Evolutionary conservation across 2,113 vertebrate genomes (phyloP).

Genomic region (Pagrus major): DNA sequence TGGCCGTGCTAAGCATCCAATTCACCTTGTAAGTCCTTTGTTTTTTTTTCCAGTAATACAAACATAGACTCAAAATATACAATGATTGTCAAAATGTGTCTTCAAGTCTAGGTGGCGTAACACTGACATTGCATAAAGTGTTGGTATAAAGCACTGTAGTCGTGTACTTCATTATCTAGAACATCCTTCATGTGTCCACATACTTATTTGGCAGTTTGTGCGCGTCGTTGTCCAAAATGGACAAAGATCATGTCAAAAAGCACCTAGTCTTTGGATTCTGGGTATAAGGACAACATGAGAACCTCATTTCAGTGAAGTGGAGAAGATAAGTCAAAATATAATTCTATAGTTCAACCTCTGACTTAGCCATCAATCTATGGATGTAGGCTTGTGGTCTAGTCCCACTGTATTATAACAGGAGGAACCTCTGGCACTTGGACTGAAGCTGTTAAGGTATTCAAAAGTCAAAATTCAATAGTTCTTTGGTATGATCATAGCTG

Average conservation of each 20-base stretch:
- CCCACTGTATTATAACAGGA: neutral
- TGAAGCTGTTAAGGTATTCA: slow-evolving; percentile 5
- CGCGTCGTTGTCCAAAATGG: slow-evolving; percentile 44
- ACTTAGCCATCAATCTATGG: neutral
- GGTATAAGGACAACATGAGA: neutral
- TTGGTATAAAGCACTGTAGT: slow-evolving; percentile 36
- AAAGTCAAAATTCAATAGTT: slow-evolving; percentile 33
- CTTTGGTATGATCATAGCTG: slow-evolving; percentile 41
- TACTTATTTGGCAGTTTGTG: slow-evolving; percentile 48
- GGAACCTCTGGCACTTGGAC: slow-evolving; percentile 16
- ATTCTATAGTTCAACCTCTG: neutral
- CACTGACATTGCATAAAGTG: slow-evolving; percentile 59
- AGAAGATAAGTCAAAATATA: neutral
- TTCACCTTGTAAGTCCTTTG: slow-evolving; percentile 58
- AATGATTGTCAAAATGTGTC: slow-evolving; percentile 63
- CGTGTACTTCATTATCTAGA: slow-evolving; percentile 17
- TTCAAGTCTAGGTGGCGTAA: slow-evolving; percentile 77
- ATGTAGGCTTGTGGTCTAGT: neutral
- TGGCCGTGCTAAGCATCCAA: slow-evolving; percentile 48
- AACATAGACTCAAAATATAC: slow-evolving; percentile 63
- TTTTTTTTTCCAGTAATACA: slow-evolving; percentile 81
- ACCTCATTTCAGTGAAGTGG: slow-evolving; percentile 6
- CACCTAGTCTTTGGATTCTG: slow-evolving; percentile 41
- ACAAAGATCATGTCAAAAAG: slow-evolving; percentile 42
- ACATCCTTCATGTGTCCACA: slow-evolving; percentile 19